These are phyloP conservation scores for Sycobia sp. DNA, from an alignment of 1,140 invertebrate genomes.

Conservation along the genomic window DNA sequence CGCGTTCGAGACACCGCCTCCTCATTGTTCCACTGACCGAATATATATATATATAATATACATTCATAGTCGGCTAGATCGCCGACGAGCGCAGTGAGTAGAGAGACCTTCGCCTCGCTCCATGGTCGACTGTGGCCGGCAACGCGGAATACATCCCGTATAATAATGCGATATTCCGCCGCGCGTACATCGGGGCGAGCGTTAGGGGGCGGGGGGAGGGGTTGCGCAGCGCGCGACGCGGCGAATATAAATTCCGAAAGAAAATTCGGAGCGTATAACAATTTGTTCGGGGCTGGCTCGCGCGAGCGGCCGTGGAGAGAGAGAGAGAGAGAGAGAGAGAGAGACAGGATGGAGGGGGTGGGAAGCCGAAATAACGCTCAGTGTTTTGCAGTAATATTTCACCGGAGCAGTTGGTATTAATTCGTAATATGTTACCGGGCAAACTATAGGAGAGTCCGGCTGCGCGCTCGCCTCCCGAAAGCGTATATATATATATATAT, in stretches of 20 bases:
- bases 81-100: no score
- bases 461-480: conserved; percentile 32
- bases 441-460: conserved; percentile 60
- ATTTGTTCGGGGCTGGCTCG: conserved; percentile 43
- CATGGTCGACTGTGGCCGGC: background rate
- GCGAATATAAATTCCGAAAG: conserved; percentile 50
- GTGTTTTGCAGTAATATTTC: conserved; percentile 64
- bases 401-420: conserved; percentile 64
- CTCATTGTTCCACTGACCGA: no score
- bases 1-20: no score
- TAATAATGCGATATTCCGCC: background rate
- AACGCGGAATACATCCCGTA: no score
- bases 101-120: no score
- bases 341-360: no score
- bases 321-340: background rate
- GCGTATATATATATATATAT: no score
- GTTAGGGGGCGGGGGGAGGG: background rate
- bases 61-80: no score
- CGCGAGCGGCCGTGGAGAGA: background rate
- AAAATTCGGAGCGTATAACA: conserved; percentile 47
- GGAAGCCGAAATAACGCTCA: conserved; percentile 58
- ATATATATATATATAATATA: no score
- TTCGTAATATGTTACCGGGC: conserved; percentile 63
- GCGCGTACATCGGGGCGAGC: background rate
- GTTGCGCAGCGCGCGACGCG: conserved; percentile 22